Percentiles rank a stretch among this genome's conserved stretches.
These are phyloP conservation scores for Vidua chalybeata DNA, from an alignment of 2,113 vertebrate genomes.

Conservation along the genomic window DNA sequence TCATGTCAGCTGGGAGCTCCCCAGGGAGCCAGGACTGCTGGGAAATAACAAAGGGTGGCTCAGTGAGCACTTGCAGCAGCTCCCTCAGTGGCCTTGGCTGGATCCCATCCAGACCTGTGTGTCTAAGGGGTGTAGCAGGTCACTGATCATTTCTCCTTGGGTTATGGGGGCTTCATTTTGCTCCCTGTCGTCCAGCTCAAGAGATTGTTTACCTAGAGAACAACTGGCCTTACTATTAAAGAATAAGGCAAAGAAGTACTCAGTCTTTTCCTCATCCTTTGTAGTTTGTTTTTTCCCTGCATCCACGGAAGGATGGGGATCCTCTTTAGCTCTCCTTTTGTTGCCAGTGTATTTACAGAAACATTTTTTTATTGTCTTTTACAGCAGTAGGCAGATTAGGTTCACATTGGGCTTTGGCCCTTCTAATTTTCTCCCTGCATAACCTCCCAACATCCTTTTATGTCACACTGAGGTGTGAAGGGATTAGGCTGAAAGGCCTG, in stretches of 20 bases:
- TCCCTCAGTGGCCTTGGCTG: neutral
- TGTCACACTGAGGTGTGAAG: constrained; percentile 24
- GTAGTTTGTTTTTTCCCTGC: neutral
- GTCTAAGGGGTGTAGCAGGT: neutral
- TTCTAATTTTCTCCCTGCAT: neutral
- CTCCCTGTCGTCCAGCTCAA: neutral
- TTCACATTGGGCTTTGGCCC: neutral
- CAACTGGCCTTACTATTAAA: neutral
- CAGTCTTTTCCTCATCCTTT: neutral
- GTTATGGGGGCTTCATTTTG: neutral
- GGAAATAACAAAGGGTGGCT: neutral
- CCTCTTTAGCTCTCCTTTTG: neutral
- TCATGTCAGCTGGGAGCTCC: neutral
- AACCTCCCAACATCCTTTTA: neutral
- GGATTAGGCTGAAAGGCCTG: constrained; percentile 48
- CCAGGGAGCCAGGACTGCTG: neutral
- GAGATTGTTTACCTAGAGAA: neutral
- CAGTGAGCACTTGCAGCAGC: neutral
- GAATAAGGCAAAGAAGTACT: neutral
- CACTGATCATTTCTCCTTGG: neutral
- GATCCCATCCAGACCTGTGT: neutral
- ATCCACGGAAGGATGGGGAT: neutral
- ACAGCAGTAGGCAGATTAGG: neutral
- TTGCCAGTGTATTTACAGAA: neutral
- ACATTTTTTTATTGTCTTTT: neutral